phyloP scores from a whole-genome alignment of 2,888 invertebrate genomes.

The Luffia ferchaultella region DNA sequence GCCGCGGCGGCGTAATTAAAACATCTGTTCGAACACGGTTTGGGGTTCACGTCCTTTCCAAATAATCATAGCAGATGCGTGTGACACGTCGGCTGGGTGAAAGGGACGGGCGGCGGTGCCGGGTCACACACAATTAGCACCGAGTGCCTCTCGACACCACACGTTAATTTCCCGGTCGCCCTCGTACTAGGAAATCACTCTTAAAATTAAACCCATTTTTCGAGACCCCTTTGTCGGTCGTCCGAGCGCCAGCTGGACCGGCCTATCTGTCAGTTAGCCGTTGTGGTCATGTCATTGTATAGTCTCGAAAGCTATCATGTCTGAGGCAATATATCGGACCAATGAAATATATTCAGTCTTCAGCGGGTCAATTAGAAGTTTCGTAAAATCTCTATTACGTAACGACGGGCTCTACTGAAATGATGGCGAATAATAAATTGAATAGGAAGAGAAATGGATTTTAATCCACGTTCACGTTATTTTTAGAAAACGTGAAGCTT shows the following conservation, averaged over 20 bases:
- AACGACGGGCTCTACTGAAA: too few relatives aligned
- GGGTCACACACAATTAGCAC: constrained; percentile 50
- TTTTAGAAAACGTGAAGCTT: too few relatives aligned
- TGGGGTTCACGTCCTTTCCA: constrained; percentile 16
- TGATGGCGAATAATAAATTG: too few relatives aligned
- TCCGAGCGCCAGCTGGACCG: not conserved
- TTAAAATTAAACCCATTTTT: constrained; percentile 20
- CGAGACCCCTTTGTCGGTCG: not conserved
- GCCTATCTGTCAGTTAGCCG: not conserved
- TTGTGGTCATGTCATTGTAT: too few relatives aligned
- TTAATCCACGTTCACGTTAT: too few relatives aligned
- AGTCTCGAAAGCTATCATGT: too few relatives aligned
- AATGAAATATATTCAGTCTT: too few relatives aligned
- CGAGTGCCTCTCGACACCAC: constrained; percentile 36
- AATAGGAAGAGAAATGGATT: too few relatives aligned
- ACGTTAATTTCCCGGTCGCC: constrained; percentile 32
- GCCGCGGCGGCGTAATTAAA: constrained; percentile 29
- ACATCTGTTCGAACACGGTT: constrained; percentile 20
- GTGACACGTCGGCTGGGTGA: constrained; percentile 20
- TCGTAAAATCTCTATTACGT: too few relatives aligned
- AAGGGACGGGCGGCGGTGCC: constrained; percentile 4
- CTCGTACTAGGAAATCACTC: constrained; percentile 35
- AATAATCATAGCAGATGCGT: constrained; percentile 23
- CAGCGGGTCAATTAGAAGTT: too few relatives aligned
- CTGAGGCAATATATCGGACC: too few relatives aligned